A percentile compares a stretch with the other conserved stretches of the same genome.
These are phyloP conservation scores for Maconellicoccus hirsutus DNA, from an alignment of 1,140 invertebrate species.

Conservation along the genomic window DNA sequence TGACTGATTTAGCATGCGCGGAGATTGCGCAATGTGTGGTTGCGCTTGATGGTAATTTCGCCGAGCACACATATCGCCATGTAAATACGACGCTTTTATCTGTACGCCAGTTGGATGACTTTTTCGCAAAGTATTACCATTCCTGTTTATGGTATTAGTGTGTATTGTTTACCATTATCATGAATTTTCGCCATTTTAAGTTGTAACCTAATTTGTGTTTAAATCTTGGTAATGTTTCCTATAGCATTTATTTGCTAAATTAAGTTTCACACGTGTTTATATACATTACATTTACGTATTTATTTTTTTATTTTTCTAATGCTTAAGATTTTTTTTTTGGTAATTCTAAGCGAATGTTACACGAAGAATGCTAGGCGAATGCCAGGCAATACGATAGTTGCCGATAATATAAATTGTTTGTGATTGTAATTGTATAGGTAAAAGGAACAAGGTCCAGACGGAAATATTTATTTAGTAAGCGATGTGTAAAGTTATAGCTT, in stretches of 20 bases:
- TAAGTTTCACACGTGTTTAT: conserved; percentile 6
- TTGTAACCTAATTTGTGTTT: neutral
- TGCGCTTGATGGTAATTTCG: neutral
- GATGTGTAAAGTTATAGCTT: conserved; percentile 3
- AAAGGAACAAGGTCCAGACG: neutral
- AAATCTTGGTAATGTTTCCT: conserved; percentile 20
- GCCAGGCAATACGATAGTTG: neutral
- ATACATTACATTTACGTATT: neutral
- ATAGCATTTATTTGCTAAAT: neutral
- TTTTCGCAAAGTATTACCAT: conserved; percentile 3
- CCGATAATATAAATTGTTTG: conserved; percentile 14
- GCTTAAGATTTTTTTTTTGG: neutral
- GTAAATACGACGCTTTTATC: neutral
- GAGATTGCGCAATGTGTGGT: no score
- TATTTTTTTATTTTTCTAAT: conserved; percentile 2
- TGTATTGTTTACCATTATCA: neutral
- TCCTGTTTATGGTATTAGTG: neutral
- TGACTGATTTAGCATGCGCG: no score
- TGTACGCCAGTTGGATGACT: neutral
- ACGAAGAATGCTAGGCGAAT: neutral
- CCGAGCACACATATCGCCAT: neutral
- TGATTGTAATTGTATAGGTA: conserved; percentile 6
- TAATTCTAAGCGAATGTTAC: neutral
- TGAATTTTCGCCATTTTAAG: neutral
- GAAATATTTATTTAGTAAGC: neutral